Percentiles rank a stretch among this genome's conserved stretches.
Evolutionary conservation across 1,140 invertebrate genomes (phyloP).

Genomic region (Nebria ingens): DNA sequence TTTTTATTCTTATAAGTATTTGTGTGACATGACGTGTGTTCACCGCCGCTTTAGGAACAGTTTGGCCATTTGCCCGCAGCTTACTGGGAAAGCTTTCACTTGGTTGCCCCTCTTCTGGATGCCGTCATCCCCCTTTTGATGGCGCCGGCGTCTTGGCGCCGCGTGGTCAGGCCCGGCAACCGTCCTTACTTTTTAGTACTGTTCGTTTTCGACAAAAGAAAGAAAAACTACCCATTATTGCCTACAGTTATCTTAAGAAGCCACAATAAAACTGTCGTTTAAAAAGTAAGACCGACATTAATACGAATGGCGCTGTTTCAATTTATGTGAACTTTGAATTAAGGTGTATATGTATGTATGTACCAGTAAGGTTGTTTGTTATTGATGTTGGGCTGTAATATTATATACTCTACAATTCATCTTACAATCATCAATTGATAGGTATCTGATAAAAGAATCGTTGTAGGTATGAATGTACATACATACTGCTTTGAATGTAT

Average conservation of each 20-base stretch:
- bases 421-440: background rate
- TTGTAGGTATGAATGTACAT: background rate
- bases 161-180: constrained; percentile 18
- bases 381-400: no score
- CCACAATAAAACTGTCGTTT: constrained; percentile 34
- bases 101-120: constrained; percentile 14
- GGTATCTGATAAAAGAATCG: background rate
- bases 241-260: constrained; percentile 35
- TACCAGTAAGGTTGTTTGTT: background rate
- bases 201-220: constrained; percentile 25
- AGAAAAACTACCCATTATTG: constrained; percentile 34
- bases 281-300: constrained; percentile 31
- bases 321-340: constrained; percentile 29
- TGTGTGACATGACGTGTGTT: constrained; percentile 11
- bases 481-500: background rate
- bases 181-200: constrained; percentile 32
- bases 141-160: constrained; percentile 15
- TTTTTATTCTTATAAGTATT: constrained; percentile 2
- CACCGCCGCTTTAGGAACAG: constrained; percentile 19
- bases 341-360: constrained; percentile 14
- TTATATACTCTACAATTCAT: no score
- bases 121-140: background rate
- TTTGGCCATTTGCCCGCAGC: constrained; percentile 23
- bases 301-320: constrained; percentile 31
- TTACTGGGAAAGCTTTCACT: constrained; percentile 20